Evolutionary conservation across 2,888 invertebrate genomes (phyloP).

Genomic region (Mallateleia sp.): DNA sequence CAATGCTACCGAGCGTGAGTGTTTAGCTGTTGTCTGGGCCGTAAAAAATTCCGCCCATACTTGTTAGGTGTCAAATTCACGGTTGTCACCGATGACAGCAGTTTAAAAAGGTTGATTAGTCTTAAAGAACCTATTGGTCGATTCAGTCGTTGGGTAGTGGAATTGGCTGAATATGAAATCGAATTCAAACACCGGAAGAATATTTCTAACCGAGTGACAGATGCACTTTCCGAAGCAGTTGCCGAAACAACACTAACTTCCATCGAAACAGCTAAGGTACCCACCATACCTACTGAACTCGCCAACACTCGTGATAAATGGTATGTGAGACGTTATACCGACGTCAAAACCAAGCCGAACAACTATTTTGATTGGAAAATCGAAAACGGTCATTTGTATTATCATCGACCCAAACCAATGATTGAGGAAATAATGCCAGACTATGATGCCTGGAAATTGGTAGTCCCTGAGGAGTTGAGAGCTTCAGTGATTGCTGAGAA

Average conservation of each 20-base stretch:
- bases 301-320: too few relatives aligned
- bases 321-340: too few relatives aligned
- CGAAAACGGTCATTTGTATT: too few relatives aligned
- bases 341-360: too few relatives aligned
- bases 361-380: too few relatives aligned
- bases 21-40: constrained; percentile 70
- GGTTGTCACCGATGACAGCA: constrained; percentile 79
- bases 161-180: not conserved
- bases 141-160: constrained; percentile 55
- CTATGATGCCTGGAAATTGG: too few relatives aligned
- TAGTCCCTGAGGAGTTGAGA: too few relatives aligned
- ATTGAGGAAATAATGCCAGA: too few relatives aligned
- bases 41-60: constrained; percentile 57
- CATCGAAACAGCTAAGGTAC: too few relatives aligned
- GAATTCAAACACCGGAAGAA: constrained; percentile 44
- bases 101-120: constrained; percentile 58
- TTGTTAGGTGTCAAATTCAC: constrained; percentile 66
- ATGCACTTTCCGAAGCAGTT: constrained; percentile 49
- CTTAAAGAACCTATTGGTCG: constrained; percentile 80
- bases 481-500: too few relatives aligned
- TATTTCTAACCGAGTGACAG: constrained; percentile 50
- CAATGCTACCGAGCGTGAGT: constrained; percentile 68
- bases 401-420: too few relatives aligned
- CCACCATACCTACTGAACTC: too few relatives aligned
- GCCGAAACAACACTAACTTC: not conserved